Evolutionary conservation across 64 coral and sea anemone species (phyloP), one percentile per base, ranked within the genome.

Genomic region (Montipora cactus): DNA sequence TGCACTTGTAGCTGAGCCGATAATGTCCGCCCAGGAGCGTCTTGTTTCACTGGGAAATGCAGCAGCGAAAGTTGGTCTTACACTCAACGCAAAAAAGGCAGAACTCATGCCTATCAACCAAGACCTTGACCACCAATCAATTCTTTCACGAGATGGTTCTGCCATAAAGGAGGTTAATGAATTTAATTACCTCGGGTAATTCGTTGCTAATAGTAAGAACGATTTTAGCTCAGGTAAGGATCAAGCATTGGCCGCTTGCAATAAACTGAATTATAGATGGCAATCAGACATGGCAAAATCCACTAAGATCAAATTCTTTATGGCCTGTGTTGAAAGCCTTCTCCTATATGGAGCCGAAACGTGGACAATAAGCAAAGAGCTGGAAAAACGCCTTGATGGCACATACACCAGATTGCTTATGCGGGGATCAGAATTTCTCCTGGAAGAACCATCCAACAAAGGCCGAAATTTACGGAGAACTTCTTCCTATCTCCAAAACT

Each of bases 391-490:
- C 47, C 79, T 55, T 81, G 16, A 20, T 81, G 49, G 78, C 23
- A 80, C 1, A 50, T 49, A 80, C 78, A 80, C 0, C 23, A 80
- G 78, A 12, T 80, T 80, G 14, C 78, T 80, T 80, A 80, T 80
- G 0, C 1, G 78, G 45, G 78, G 78, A 0, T 50, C 44, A 80
- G 78, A 80, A 80, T 80, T 48, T 80, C 45, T 47, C 78, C 45
- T 52, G 44, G 78, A 80, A 80, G 78, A 80, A 80, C 78, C 78
- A 80, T 47, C 78, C 78, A 49, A 37, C 78, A 80, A 80, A 80
- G 78, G 78, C 44, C 45, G 78, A 55, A 80, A 46, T 80, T 80
- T 80, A 80, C 78, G 45, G 44, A 49, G 45, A 80, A 47, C 78
- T 37, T 51, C 2, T 1, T 51, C 78, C 23, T 80, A 80, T 80